Base-by-base conservation (phyloP, 2,113 vertebrate species). In the Plecotus auritus region DNA sequence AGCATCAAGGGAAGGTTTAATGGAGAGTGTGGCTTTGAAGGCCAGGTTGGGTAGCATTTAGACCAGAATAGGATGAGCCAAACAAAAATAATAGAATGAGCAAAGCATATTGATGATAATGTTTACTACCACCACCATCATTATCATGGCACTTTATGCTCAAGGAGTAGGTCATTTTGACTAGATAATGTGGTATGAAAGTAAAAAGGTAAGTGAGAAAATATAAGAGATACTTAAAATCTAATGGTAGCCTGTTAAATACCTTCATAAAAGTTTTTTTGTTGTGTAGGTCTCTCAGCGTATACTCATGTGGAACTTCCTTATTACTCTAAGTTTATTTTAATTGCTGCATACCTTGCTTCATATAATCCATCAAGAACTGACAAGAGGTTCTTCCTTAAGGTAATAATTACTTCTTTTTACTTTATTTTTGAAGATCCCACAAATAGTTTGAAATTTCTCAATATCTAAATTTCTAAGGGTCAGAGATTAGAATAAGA, bases 341-440 rank as follows among this genome's bases (percentile, higher is more conserved):
- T 99, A 45, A 99, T 99, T 45, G 99, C 99, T 90, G 99, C 99
- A 16, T 99, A 99, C 95, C 98, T 99, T 91, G 99, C 99, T 3
- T 99, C 99, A 47, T 99, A 99, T 97, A 99, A 99, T 97, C 99
- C 99, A 37, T 98, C 99, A 26, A 99, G 99, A 97, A 99, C 99
- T 70, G 99, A 99, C 97, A 99, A 99, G 80, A 99, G 99, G 91
- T 99, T 99, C 98, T 99, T 99, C 92, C 95, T 99, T 78, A 99
- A 99, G 99, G 99, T 99, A 98, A 59, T 82, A 64, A 49, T 47
- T 92, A 37, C 5, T 83, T 95, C 13, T 90, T 93, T 91, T 89
- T 40, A 76, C 40, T 87, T 92, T 76, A 28, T 54, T 91, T 93
- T 90, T 87, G 9, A 84, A 95, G 20, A 92, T 80, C n/a, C 26